Evolutionary conservation across 2,888 invertebrate genomes (phyloP).

Genomic region (Phymatocera aterrima): DNA sequence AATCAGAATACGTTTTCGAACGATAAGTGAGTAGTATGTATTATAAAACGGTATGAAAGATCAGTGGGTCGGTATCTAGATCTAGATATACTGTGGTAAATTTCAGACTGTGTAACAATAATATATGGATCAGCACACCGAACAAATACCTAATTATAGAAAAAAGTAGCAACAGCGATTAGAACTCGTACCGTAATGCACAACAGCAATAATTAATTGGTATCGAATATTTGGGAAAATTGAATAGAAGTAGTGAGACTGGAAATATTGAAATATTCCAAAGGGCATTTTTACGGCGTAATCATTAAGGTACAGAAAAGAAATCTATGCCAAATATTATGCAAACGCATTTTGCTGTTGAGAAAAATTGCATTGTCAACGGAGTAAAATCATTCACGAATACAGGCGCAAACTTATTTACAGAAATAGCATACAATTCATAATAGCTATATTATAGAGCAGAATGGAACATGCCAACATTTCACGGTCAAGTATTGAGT

Average conservation of each 20-base stretch:
- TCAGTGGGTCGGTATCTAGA: neutral
- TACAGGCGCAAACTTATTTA: conserved; percentile 42
- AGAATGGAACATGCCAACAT: conserved; percentile 39
- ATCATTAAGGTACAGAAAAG: neutral
- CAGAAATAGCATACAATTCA: conserved; percentile 35
- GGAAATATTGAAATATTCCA: neutral
- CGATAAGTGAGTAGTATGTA: conserved; percentile 19
- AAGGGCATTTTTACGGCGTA: neutral
- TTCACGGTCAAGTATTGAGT: conserved; percentile 1
- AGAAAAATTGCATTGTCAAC: neutral
- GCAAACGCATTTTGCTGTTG: neutral
- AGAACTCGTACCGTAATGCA: conserved; percentile 33
- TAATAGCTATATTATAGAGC: conserved; percentile 23
- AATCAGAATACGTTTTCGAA: neutral
- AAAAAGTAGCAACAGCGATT: conserved; percentile 45
- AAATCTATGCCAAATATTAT: neutral
- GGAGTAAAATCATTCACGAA: conserved; percentile 5
- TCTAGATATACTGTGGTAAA: neutral
- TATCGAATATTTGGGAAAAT: no score
- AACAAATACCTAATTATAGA: conserved; percentile 1
- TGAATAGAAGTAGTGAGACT: no score
- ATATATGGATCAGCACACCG: conserved; percentile 24
- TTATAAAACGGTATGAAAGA: neutral
- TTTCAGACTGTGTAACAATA: conserved; percentile 9
- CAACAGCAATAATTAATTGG: conserved; percentile 36